Conservation (phyloP, 2,888 invertebrate genomes). For the Calliopum simillimum region DNA sequence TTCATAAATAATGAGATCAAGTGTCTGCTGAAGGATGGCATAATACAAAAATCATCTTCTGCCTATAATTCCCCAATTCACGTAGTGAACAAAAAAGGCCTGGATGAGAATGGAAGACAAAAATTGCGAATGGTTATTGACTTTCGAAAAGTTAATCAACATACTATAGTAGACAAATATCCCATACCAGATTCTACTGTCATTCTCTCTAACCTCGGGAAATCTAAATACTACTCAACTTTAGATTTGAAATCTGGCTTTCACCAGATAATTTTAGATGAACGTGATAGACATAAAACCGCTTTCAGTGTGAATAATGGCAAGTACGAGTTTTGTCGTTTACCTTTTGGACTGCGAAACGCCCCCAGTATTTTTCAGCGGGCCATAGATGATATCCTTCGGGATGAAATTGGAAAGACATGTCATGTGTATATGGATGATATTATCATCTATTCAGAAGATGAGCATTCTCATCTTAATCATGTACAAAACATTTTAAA, state of each 20-base stretch:
- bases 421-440: constrained; percentile 32
- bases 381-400: constrained; percentile 12
- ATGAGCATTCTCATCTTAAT: too few relatives aligned
- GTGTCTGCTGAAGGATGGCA: constrained; percentile 34
- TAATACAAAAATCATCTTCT: constrained; percentile 32
- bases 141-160: constrained; percentile 38
- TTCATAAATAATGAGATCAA: constrained; percentile 40
- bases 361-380: constrained; percentile 31
- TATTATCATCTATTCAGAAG: too few relatives aligned
- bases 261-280: constrained; percentile 31
- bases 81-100: constrained; percentile 35
- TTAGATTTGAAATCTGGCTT: constrained; percentile 34
- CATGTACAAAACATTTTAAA: too few relatives aligned
- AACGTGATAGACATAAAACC: constrained; percentile 21
- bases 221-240: constrained; percentile 32
- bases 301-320: constrained; percentile 35
- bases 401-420: too few relatives aligned
- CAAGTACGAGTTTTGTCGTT: constrained; percentile 26
- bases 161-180: constrained; percentile 35
- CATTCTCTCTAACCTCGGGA: constrained; percentile 32
- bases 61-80: constrained; percentile 38
- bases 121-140: constrained; percentile 38
- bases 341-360: constrained; percentile 38
- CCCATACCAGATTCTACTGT: constrained; percentile 37
- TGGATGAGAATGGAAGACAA: constrained; percentile 34